These are phyloP conservation scores for Platycnemis pennipes DNA, from an alignment of 2,888 invertebrate species.

Conservation along the genomic window DNA sequence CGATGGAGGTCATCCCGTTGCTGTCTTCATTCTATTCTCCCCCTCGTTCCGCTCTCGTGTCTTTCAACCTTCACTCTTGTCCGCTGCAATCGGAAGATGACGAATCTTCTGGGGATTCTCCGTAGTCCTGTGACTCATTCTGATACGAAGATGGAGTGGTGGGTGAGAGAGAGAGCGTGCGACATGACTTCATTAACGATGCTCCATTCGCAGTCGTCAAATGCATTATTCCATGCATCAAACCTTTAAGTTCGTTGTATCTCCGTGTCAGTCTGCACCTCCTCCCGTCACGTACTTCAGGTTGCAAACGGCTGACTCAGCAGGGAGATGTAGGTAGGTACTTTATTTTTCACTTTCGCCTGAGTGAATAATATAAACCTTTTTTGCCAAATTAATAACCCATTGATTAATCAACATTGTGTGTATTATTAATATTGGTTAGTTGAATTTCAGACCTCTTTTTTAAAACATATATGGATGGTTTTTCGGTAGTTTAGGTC, in stretches of 20 bases:
- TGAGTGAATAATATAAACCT: too few species aligned
- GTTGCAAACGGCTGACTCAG: background rate
- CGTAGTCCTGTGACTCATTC: background rate
- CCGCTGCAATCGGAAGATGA: background rate
- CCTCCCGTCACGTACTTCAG: background rate
- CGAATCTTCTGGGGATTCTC: background rate
- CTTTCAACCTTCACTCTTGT: background rate
- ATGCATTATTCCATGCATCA: background rate
- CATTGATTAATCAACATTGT: too few species aligned
- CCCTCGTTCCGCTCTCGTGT: background rate
- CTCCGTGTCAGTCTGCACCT: background rate
- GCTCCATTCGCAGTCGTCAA: background rate
- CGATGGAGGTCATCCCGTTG: background rate
- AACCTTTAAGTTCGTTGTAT: background rate
- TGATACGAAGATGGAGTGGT: background rate
- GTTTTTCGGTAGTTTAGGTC: too few species aligned
- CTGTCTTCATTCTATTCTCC: background rate
- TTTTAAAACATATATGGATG: too few species aligned
- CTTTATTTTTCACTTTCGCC: too few species aligned
- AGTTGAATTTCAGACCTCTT: too few species aligned
- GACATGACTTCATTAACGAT: background rate
- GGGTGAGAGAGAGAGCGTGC: background rate
- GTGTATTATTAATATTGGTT: too few species aligned
- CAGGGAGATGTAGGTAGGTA: too few species aligned
- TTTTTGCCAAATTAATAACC: too few species aligned